Conservation (phyloP, 2,888 invertebrate species). For the Apamea crenata region DNA sequence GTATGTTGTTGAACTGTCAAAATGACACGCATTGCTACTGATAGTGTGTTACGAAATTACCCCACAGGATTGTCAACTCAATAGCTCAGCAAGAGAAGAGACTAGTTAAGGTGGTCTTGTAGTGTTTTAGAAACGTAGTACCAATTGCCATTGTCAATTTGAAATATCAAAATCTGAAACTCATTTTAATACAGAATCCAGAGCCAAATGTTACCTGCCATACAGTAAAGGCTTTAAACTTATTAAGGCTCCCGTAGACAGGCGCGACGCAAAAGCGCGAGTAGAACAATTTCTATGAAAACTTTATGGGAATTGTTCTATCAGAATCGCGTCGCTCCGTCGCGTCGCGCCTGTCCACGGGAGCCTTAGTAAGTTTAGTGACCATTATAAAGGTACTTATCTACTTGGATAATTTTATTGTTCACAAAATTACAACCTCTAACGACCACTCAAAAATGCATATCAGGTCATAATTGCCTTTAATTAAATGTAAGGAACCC, state of each 20-base stretch:
- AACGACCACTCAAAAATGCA: slow-evolving; percentile 53
- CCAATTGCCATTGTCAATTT: fast-evolving
- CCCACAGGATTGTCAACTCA: too few relatives aligned
- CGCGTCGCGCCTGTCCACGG: too few relatives aligned
- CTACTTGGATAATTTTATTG: slow-evolving; percentile 53
- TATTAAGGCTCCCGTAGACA: too few relatives aligned
- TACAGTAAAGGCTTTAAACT: background rate
- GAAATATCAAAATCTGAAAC: slow-evolving; percentile 36
- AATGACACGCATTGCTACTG: background rate
- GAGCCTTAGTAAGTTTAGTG: background rate
- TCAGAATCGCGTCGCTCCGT: too few relatives aligned
- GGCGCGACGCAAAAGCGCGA: too few relatives aligned
- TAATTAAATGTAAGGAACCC: slow-evolving; percentile 61
- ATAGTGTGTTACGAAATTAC: too few relatives aligned
- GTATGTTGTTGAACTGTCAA: background rate
- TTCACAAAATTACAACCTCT: slow-evolving; percentile 47
- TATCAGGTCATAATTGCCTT: slow-evolving; percentile 52
- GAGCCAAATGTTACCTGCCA: background rate
- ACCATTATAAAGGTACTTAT: slow-evolving; percentile 1
- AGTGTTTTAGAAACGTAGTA: background rate
- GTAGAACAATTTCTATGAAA: too few relatives aligned
- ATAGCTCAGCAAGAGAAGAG: background rate
- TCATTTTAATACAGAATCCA: background rate
- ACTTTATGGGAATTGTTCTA: too few relatives aligned
- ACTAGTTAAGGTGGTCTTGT: background rate